Conservation (phyloP, 2,113 vertebrate species). For the Aplodontia rufa region DNA sequence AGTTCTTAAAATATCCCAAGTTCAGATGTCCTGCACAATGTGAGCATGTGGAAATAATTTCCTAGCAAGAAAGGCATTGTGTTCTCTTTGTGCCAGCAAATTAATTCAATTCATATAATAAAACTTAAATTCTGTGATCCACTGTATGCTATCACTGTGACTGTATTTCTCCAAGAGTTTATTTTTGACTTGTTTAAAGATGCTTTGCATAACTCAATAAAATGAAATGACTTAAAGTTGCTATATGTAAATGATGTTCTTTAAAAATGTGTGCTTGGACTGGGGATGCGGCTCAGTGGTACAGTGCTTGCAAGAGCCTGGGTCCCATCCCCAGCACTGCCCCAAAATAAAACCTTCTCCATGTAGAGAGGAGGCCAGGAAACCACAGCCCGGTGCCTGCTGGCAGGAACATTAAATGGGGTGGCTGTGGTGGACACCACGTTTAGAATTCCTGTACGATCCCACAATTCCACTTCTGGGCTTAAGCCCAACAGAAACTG, state of each 20-base stretch:
- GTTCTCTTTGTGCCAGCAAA: not conserved
- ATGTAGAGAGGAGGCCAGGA: not conserved
- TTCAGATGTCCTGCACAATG: not conserved
- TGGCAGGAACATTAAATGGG: not conserved
- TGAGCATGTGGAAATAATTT: not conserved
- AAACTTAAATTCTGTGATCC: not conserved
- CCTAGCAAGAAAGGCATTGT: not conserved
- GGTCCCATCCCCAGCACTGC: not conserved
- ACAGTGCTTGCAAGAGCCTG: not conserved
- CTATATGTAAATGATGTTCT: not conserved
- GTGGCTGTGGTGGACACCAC: not conserved
- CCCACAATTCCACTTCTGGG: not conserved
- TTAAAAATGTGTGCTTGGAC: not conserved
- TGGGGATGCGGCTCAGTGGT: not conserved
- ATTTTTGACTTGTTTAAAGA: constrained; percentile 3
- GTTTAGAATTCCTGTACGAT: fast-evolving
- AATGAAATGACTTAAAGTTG: constrained; percentile 14
- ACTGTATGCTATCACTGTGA: not conserved
- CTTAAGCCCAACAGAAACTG: not conserved
- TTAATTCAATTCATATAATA: not conserved
- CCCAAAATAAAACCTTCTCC: not conserved
- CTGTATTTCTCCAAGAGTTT: not conserved
- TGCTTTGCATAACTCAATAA: constrained; percentile 63
- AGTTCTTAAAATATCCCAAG: not conserved
- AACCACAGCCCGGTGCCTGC: not conserved